These are phyloP conservation scores for Apostichopus leukothele DNA, from an alignment of 53 echinoderm and acorn worm genomes.

Conservation along the genomic window DNA sequence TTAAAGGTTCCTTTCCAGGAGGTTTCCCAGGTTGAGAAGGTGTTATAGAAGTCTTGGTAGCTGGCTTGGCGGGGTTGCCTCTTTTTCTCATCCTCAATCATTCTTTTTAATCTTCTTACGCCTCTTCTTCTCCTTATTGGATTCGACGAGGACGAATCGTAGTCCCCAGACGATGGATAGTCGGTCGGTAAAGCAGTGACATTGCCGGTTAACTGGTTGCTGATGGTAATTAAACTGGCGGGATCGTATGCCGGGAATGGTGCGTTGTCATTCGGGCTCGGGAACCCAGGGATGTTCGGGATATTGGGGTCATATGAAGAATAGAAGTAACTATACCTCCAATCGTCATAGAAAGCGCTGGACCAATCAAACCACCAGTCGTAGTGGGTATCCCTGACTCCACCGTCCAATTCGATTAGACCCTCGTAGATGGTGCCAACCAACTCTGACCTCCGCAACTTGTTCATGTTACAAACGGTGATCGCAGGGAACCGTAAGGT, in stretches of 20 bases:
- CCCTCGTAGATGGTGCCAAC: conserved; percentile 60
- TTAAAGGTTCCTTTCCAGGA: conserved; percentile 13
- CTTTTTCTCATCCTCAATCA: neutral
- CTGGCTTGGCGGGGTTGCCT: neutral
- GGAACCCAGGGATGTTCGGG: neutral
- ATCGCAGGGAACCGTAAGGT: conserved; percentile 79
- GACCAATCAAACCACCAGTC: conserved; percentile 70
- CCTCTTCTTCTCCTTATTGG: neutral
- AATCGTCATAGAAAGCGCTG: conserved; percentile 44
- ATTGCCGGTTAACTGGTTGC: neutral
- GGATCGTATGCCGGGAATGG: neutral
- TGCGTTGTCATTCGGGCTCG: neutral
- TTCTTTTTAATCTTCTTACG: neutral
- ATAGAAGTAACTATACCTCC: neutral
- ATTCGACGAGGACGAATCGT: neutral
- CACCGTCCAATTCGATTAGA: conserved; percentile 69
- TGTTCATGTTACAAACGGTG: conserved; percentile 90
- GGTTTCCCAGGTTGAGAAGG: neutral
- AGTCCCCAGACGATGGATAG: neutral
- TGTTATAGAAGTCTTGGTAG: neutral
- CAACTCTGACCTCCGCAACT: conserved; percentile 62
- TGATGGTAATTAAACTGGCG: neutral
- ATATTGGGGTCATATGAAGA: neutral
- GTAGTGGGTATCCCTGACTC: conserved; percentile 48
- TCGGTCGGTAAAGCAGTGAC: neutral